A percentile compares a stretch with the other conserved stretches of the same genome.
These are phyloP conservation scores for Adrianichthys oophorus DNA, from an alignment of 2,797 vertebrate genomes.

Conservation along the genomic window DNA sequence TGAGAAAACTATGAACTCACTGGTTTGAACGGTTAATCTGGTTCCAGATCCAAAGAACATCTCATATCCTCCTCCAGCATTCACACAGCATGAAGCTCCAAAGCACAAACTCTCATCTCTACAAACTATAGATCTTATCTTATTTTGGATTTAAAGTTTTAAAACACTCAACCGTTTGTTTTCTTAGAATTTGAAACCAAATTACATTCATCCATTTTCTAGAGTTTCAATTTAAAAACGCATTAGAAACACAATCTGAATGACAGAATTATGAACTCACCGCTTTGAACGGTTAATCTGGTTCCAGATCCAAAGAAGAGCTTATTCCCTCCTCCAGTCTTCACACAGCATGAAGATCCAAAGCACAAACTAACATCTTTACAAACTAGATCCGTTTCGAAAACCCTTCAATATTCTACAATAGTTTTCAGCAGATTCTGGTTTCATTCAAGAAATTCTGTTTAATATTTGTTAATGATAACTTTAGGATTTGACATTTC, in stretches of 20 bases:
- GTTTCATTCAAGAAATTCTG: too few species aligned
- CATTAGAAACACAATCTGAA: too few species aligned
- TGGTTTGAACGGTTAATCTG: conserved; percentile 7
- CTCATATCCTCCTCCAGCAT: neutral
- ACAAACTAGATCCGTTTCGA: too few species aligned
- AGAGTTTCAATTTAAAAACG: too few species aligned
- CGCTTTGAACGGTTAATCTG: neutral
- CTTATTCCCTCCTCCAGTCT: neutral
- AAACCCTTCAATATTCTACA: too few species aligned
- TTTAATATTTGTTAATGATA: too few species aligned
- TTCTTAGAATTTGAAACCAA: too few species aligned
- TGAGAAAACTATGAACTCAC: neutral
- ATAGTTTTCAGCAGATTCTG: too few species aligned
- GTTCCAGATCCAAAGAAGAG: neutral
- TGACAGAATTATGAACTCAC: neutral
- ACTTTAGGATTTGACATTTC: too few species aligned
- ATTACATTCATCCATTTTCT: too few species aligned
- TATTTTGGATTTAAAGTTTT: too few species aligned
- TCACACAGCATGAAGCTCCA: conserved; percentile 8
- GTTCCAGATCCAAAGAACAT: conserved; percentile 4
- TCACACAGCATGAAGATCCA: conserved; percentile 8
- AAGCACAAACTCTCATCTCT: neutral
- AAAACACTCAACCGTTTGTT: too few species aligned
- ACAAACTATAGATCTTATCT: neutral
- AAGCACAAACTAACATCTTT: neutral